phyloP scores from a whole-genome alignment of 2,888 invertebrate species.

The Morpho achilles region DNA sequence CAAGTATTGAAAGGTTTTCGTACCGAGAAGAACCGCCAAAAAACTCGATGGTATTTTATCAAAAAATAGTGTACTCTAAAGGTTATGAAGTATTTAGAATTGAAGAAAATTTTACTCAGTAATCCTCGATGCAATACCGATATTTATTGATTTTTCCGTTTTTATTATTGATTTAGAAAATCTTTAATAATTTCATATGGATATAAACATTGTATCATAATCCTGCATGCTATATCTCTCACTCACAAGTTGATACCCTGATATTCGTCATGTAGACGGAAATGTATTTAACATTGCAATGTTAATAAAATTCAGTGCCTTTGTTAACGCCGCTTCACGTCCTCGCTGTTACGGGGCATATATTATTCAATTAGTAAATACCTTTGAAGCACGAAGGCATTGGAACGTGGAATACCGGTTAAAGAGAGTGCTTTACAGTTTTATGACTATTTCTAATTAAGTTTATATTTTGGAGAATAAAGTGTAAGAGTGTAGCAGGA shows the following conservation, averaged over 20 bases:
- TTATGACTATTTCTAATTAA: not conserved
- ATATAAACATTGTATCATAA: not conserved
- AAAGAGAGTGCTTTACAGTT: not conserved
- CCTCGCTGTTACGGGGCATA: constrained; percentile 11
- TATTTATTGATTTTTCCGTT: too few relatives aligned
- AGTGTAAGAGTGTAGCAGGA: too few relatives aligned
- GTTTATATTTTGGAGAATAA: too few relatives aligned
- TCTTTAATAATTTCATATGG: too few relatives aligned
- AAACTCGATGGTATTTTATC: too few relatives aligned
- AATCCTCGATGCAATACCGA: too few relatives aligned
- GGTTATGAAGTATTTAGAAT: too few relatives aligned
- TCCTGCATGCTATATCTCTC: not conserved
- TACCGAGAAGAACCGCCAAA: too few relatives aligned
- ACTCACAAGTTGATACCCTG: constrained; percentile 6
- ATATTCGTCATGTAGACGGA: constrained; percentile 22
- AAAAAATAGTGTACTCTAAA: too few relatives aligned
- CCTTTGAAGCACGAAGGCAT: constrained; percentile 11
- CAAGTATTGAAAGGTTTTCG: too few relatives aligned
- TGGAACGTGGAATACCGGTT: constrained; percentile 11
- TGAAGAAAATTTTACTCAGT: too few relatives aligned
- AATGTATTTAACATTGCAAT: constrained; percentile 16
- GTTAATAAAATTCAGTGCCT: constrained; percentile 22
- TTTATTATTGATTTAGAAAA: too few relatives aligned
- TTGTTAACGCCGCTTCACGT: constrained; percentile 16
- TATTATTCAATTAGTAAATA: constrained; percentile 13